Conservation (phyloP, 1,140 invertebrate genomes). For the Hirudo medicinalis region DNA sequence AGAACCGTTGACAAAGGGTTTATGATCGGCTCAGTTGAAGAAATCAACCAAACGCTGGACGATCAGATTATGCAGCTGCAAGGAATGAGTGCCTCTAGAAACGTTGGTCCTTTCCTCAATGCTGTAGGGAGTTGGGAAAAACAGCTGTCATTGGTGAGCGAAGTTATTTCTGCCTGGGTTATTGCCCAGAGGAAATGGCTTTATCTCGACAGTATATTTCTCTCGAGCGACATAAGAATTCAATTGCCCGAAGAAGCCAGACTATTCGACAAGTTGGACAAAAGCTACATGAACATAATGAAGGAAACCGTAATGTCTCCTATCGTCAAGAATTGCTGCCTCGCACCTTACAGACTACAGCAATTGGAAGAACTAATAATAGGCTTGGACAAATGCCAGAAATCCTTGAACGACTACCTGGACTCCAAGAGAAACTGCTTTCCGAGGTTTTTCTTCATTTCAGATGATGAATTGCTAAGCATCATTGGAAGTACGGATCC, state of each 20-base stretch:
- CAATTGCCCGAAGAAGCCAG: conserved; percentile 73
- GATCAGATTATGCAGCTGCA: conserved; percentile 77
- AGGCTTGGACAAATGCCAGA: conserved; percentile 73
- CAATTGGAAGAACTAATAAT: conserved; percentile 59
- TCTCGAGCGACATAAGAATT: conserved; percentile 65
- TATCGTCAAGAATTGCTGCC: conserved; percentile 61
- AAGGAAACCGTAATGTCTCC: conserved; percentile 59
- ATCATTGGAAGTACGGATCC: conserved; percentile 72
- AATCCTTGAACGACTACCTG: conserved; percentile 74
- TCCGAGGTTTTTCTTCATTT: conserved; percentile 76
- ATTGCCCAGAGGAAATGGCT: conserved; percentile 72
- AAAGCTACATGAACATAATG: conserved; percentile 68
- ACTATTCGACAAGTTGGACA: conserved; percentile 76
- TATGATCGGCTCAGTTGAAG: conserved; percentile 65
- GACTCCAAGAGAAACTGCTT: conserved; percentile 71
- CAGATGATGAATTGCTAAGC: conserved; percentile 74
- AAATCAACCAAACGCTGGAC: conserved; percentile 64
- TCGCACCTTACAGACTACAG: conserved; percentile 53
- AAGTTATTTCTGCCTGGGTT: conserved; percentile 70
- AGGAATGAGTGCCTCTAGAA: conserved; percentile 77
- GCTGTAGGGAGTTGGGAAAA: conserved; percentile 72
- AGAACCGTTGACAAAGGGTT: conserved; percentile 50
- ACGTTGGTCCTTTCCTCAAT: conserved; percentile 67
- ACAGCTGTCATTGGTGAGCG: conserved; percentile 59
- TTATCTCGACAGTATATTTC: conserved; percentile 77